A percentile compares a stretch with the other conserved stretches of the same genome.
Evolutionary conservation across 2,888 invertebrate genomes (phyloP).

Genomic region (Dynastes grantii): DNA sequence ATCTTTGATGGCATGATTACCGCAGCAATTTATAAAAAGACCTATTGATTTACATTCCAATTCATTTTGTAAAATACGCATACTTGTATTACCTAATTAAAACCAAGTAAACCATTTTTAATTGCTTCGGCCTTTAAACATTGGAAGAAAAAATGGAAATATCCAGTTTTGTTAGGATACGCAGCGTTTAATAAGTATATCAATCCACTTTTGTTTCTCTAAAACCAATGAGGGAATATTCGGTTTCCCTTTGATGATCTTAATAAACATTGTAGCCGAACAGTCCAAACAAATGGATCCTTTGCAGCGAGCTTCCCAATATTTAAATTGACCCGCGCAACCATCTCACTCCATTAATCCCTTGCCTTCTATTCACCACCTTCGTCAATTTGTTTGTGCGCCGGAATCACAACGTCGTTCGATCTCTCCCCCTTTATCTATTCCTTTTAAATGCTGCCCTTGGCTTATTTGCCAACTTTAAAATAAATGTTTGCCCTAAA

Average conservation of each 20-base stretch:
- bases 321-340: conserved; percentile 39
- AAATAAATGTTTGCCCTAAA: conserved; percentile 67
- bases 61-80: too few species aligned
- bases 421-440: conserved; percentile 55
- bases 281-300: conserved; percentile 45
- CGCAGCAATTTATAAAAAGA: too few species aligned
- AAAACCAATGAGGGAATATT: conserved; percentile 32
- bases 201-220: conserved; percentile 32
- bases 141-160: too few species aligned
- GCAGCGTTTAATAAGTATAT: neutral
- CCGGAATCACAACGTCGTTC: conserved; percentile 15
- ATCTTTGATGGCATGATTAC: too few species aligned
- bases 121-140: too few species aligned
- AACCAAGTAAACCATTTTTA: too few species aligned
- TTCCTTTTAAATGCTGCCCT: conserved; percentile 59
- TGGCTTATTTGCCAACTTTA: conserved; percentile 66
- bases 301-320: conserved; percentile 40
- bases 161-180: too few species aligned
- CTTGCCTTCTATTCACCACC: conserved; percentile 43
- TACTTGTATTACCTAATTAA: too few species aligned
- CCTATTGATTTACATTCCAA: too few species aligned
- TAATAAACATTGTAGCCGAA: conserved; percentile 48
- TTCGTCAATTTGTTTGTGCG: conserved; percentile 33
- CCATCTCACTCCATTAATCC: conserved; percentile 45
- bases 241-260: conserved; percentile 45